phyloP scores from a whole-genome alignment of 2,888 invertebrate species.

The Luperina nickerlii region DNA sequence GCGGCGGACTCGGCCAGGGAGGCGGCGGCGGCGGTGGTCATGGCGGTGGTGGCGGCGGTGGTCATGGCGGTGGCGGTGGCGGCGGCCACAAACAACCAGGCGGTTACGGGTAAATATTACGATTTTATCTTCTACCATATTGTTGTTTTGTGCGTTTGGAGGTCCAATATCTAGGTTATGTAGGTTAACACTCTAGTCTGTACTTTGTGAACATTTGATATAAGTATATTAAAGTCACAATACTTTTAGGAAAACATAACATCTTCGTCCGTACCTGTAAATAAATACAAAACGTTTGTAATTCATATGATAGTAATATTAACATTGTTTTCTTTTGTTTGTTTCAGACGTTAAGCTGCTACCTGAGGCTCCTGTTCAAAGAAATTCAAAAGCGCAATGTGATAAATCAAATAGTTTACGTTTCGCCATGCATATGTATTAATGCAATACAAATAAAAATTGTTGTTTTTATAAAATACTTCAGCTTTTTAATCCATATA shows the following conservation, averaged over 20 bases:
- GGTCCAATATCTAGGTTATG: not conserved
- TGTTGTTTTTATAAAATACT: slow-evolving; percentile 42
- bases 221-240: not conserved
- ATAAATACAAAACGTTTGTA: not conserved
- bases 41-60: slow-evolving; percentile 10
- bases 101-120: slow-evolving; percentile 26
- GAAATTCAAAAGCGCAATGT: slow-evolving; percentile 76
- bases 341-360: slow-evolving; percentile 76
- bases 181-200: not conserved
- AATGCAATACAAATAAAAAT: slow-evolving; percentile 52
- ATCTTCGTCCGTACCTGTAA: not conserved
- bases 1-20: slow-evolving; percentile 57
- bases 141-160: too few relatives aligned
- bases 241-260: not conserved
- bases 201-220: not conserved
- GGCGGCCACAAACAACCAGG: not conserved
- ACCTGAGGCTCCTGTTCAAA: not conserved
- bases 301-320: not conserved
- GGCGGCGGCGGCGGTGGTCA: slow-evolving; percentile 56
- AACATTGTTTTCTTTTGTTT: slow-evolving; percentile 50
- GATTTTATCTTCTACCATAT: not conserved
- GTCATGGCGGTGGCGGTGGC: not conserved
- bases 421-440: slow-evolving; percentile 70
- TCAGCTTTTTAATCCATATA: slow-evolving; percentile 20
- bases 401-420: slow-evolving; percentile 72